A percentile compares a stretch with the other conserved stretches of the same genome.
phyloP scores from a whole-genome alignment of 2,888 invertebrate species.

The Rhagium mordax region DNA sequence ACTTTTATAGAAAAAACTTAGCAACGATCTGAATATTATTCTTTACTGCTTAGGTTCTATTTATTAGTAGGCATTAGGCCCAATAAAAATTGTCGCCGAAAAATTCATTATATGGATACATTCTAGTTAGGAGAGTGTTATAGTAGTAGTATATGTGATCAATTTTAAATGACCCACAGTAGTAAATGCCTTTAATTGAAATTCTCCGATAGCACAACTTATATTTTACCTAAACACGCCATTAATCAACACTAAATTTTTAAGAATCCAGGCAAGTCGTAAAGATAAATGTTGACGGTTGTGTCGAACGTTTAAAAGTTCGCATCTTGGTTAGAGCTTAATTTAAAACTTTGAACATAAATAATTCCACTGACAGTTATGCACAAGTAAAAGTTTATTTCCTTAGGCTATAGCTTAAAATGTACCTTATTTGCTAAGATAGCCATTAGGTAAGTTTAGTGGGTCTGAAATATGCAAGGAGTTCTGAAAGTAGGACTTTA shows the following conservation, averaged over 20 bases:
- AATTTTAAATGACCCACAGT: background rate
- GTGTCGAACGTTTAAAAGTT: background rate
- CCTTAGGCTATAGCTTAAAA: too few species aligned
- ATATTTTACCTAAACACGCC: background rate
- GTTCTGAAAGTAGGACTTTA: too few species aligned
- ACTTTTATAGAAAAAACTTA: too few species aligned
- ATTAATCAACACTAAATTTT: slow-evolving; percentile 1
- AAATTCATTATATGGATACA: background rate
- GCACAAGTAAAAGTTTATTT: background rate
- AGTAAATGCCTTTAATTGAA: background rate
- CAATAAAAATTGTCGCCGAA: too few species aligned
- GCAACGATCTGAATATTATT: too few species aligned
- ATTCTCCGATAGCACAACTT: background rate
- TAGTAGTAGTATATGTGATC: background rate
- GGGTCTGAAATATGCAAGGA: too few species aligned
- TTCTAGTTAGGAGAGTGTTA: background rate
- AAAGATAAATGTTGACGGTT: slow-evolving; percentile 1
- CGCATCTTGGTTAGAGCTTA: background rate
- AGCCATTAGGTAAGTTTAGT: too few species aligned
- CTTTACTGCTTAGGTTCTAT: too few species aligned
- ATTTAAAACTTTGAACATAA: slow-evolving; percentile 5
- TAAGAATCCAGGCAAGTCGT: background rate
- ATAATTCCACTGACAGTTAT: background rate
- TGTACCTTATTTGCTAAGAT: too few species aligned
- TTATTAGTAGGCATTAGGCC: too few species aligned